A percentile compares a stretch with the other conserved stretches of the same genome.
Evolutionary conservation across 2,797 vertebrate genomes (phyloP).

Genomic region (Scyliorhinus canicula): DNA sequence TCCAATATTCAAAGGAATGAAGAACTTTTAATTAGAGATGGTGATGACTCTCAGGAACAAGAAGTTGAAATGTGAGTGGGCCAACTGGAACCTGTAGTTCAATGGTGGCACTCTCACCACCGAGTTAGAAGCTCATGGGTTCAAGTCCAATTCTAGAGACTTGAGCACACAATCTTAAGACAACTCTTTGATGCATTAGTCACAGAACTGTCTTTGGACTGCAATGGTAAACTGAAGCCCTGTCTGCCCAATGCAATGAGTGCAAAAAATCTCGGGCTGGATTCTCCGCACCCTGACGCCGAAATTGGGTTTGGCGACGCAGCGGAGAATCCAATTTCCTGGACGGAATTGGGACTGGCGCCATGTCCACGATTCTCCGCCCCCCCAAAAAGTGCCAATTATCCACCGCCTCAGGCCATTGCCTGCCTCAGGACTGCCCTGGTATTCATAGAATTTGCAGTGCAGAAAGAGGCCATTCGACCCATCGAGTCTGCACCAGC

Average conservation of each 20-base stretch:
- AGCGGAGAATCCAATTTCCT: too few species aligned
- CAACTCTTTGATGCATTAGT: not conserved
- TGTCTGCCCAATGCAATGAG: not conserved
- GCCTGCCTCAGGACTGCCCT: too few species aligned
- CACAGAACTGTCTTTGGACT: not conserved
- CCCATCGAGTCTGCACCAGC: too few species aligned
- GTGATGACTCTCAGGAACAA: not conserved
- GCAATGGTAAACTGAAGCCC: not conserved
- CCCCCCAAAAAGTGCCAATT: too few species aligned
- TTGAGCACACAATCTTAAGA: not conserved
- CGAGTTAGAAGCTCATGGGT: too few species aligned
- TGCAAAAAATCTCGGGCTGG: not conserved
- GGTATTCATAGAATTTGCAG: too few species aligned
- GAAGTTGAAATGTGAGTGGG: not conserved
- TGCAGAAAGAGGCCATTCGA: too few species aligned
- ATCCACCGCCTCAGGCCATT: too few species aligned
- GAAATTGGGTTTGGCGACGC: too few species aligned
- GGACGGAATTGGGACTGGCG: too few species aligned
- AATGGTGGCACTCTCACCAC: not conserved
- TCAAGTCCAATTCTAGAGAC: not conserved
- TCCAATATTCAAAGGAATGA: not conserved
- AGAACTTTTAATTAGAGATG: not conserved
- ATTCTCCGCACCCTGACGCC: too few species aligned
- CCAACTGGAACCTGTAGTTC: not conserved
- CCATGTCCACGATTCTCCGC: too few species aligned